phyloP scores from a whole-genome alignment of 2,888 invertebrate species.

The Caenorhabditis zanzibari region DNA sequence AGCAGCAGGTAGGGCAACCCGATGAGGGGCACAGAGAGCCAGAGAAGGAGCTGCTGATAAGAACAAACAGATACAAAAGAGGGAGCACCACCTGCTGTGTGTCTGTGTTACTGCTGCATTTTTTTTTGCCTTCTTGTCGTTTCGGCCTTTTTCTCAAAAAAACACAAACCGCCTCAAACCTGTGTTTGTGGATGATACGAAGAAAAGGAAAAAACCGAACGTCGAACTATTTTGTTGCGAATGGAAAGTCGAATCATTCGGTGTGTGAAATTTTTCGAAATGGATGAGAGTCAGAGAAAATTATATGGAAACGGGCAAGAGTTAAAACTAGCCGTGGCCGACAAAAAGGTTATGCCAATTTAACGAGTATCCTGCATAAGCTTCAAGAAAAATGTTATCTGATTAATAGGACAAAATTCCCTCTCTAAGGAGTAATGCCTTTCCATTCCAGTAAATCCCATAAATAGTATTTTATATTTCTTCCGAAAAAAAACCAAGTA shows the following conservation, averaged over 20 bases:
- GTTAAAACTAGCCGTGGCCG: constrained; percentile 19
- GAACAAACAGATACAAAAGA: constrained; percentile 40
- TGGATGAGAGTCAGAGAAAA: constrained; percentile 14
- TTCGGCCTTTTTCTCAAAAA: constrained; percentile 20
- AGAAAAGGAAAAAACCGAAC: background rate
- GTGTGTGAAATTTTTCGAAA: constrained; percentile 17
- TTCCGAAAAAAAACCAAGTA: background rate
- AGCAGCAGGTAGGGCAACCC: constrained; percentile 21
- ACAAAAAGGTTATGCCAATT: no score
- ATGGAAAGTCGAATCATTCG: constrained; percentile 21
- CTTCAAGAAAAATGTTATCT: no score
- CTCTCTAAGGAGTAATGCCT: no score
- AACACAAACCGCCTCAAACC: constrained; percentile 28
- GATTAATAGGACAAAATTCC: no score
- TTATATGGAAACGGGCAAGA: constrained; percentile 17
- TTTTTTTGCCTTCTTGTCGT: constrained; percentile 9
- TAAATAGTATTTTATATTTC: background rate
- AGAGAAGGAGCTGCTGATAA: constrained; percentile 41
- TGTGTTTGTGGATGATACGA: constrained; percentile 7
- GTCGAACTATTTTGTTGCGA: constrained; percentile 12
- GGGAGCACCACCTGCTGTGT: constrained; percentile 32
- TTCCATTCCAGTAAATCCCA: no score
- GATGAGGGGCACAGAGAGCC: constrained; percentile 17
- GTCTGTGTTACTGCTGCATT: constrained; percentile 23
- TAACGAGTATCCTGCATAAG: no score